phyloP scores from a whole-genome alignment of 2,113 vertebrate genomes.

The Rafetus swinhoei region DNA sequence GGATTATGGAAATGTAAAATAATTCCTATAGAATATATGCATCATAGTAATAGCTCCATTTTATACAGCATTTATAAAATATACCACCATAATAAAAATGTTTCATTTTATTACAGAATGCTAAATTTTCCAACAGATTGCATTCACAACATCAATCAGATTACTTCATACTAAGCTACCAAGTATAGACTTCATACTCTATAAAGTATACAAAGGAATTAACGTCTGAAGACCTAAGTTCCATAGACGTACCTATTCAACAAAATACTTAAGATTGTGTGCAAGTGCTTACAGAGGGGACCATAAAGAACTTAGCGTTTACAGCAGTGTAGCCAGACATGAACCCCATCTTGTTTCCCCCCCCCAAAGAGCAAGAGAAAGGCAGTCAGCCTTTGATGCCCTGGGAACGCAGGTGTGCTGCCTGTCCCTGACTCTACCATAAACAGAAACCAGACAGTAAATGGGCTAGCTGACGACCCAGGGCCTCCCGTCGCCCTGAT shows the following conservation, averaged over 20 bases:
- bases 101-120: background rate
- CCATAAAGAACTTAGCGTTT: background rate
- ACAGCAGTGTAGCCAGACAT: too few species aligned
- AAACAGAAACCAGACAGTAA: too few species aligned
- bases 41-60: background rate
- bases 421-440: too few species aligned
- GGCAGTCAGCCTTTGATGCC: too few species aligned
- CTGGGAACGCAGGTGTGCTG: too few species aligned
- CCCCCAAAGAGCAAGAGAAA: too few species aligned
- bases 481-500: too few species aligned
- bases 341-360: too few species aligned
- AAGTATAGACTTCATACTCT: background rate
- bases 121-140: background rate
- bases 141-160: background rate
- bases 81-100: background rate
- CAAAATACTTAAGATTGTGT: background rate
- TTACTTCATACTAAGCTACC: background rate
- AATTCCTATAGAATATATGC: constrained; percentile 16
- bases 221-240: background rate
- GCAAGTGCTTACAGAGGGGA: background rate
- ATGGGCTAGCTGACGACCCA: too few species aligned
- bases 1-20: background rate
- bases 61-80: background rate
- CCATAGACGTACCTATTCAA: background rate
- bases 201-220: background rate